Percentiles rank a stretch among this genome's conserved stretches.
phyloP scores from a whole-genome alignment of 2,888 invertebrate species.

The Eristalinus sepulchralis region DNA sequence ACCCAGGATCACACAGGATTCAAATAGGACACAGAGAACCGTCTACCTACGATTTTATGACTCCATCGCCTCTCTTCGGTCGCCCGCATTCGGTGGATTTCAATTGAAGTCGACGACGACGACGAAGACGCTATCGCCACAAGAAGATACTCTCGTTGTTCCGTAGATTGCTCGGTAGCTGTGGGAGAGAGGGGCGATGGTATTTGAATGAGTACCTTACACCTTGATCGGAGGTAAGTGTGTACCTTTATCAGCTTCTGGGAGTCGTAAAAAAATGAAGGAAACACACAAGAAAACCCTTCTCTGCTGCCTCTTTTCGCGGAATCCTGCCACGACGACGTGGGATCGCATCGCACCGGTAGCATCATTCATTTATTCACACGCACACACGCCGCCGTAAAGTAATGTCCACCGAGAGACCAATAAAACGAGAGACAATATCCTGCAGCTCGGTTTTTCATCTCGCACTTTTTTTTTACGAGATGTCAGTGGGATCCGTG shows the following conservation, averaged over 20 bases:
- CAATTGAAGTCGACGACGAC: slow-evolving; percentile 22
- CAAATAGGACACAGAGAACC: slow-evolving; percentile 28
- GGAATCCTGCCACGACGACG: slow-evolving; percentile 26
- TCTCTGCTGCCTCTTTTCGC: slow-evolving; percentile 50
- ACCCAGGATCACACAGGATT: background rate
- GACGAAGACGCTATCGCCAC: background rate
- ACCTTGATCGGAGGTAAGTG: background rate
- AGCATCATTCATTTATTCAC: slow-evolving; percentile 51
- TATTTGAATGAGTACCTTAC: slow-evolving; percentile 13
- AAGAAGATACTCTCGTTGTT: background rate
- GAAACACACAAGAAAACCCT: slow-evolving; percentile 16
- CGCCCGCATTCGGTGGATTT: slow-evolving; percentile 16
- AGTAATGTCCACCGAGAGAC: slow-evolving; percentile 59
- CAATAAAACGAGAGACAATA: slow-evolving; percentile 38
- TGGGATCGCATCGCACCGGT: background rate
- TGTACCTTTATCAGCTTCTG: slow-evolving; percentile 26
- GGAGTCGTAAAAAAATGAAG: slow-evolving; percentile 39
- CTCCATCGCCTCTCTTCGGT: slow-evolving; percentile 36
- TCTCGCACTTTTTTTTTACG: slow-evolving; percentile 50
- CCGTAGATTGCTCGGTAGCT: background rate
- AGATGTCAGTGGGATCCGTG: slow-evolving; percentile 32
- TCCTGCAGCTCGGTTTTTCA: slow-evolving; percentile 33
- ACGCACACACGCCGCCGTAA: slow-evolving; percentile 9
- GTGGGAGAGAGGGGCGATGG: slow-evolving; percentile 1
- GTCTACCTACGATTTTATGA: slow-evolving; percentile 44